phyloP scores from a whole-genome alignment of 1,140 invertebrate genomes.

The Drosophila trapezifrons region DNA sequence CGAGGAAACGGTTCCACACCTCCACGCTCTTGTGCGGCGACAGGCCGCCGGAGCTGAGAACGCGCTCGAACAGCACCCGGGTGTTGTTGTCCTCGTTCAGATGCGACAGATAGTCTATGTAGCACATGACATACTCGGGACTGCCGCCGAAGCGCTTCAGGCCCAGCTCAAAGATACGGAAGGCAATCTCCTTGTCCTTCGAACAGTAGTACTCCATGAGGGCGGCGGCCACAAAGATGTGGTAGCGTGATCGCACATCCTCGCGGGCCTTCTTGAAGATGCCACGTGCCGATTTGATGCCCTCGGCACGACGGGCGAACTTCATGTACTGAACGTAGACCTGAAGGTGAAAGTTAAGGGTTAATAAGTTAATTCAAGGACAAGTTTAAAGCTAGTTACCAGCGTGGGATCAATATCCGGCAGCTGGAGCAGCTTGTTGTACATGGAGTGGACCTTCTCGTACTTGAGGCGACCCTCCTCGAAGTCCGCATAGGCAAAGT shows the following conservation, averaged over 20 bases:
- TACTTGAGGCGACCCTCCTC: constrained; percentile 98
- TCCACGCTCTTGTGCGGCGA: constrained; percentile 97
- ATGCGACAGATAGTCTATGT: constrained; percentile 99
- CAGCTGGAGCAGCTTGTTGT: constrained; percentile 95
- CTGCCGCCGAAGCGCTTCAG: constrained; percentile 98
- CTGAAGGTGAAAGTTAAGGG: too few species aligned
- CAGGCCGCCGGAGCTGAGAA: constrained; percentile 96
- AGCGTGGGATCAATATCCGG: constrained; percentile 96
- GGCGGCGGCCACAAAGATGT: constrained; percentile 98
- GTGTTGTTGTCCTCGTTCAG: constrained; percentile 99
- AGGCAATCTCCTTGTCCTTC: constrained; percentile 99
- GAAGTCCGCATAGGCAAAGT: constrained; percentile 99
- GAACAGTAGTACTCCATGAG: constrained; percentile 99
- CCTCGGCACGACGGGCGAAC: constrained; percentile 97
- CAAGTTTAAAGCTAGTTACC: constrained; percentile 88
- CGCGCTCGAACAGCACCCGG: constrained; percentile 97
- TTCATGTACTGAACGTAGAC: constrained; percentile 99
- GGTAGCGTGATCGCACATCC: constrained; percentile 93
- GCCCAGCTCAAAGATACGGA: constrained; percentile 98
- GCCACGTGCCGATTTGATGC: constrained; percentile 96
- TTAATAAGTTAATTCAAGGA: too few species aligned
- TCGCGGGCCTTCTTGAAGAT: constrained; percentile 98
- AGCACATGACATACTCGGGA: constrained; percentile 97
- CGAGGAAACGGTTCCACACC: constrained; percentile 99
- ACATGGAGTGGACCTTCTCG: constrained; percentile 98